A percentile compares a stretch with the other conserved stretches of the same genome.
Conservation (phyloP, 2,888 invertebrate genomes). For the Endomychus coccineus region DNA sequence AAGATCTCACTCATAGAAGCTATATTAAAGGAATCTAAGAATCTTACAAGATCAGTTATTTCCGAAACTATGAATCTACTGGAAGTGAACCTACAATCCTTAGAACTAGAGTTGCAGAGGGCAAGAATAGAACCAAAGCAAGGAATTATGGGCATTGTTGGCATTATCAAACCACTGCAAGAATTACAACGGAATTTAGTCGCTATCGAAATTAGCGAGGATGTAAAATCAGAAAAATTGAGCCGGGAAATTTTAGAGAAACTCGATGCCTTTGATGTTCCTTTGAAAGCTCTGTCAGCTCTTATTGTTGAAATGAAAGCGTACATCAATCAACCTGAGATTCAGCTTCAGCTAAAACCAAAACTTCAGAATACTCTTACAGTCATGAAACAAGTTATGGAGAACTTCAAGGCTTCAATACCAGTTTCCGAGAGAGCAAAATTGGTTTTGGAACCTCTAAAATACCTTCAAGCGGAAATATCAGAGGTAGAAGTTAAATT, state of each 20-base stretch:
- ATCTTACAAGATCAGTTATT: too few species aligned
- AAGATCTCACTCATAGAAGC: too few species aligned
- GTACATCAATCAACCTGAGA: neutral
- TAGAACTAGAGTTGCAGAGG: too few species aligned
- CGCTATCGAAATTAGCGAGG: slow-evolving; percentile 4
- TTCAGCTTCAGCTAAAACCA: neutral
- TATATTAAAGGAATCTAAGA: too few species aligned
- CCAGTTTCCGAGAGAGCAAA: neutral
- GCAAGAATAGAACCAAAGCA: neutral
- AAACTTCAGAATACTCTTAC: neutral
- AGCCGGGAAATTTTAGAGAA: slow-evolving; percentile 5
- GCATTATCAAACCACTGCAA: slow-evolving; percentile 2
- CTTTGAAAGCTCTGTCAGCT: slow-evolving; percentile 2
- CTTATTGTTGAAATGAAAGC: slow-evolving; percentile 6
- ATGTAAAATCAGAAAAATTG: neutral
- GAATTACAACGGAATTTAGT: slow-evolving; percentile 5
- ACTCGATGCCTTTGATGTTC: neutral
- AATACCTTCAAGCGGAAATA: slow-evolving; percentile 3
- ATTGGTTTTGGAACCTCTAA: neutral
- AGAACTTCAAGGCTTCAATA: neutral
- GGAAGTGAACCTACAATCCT: too few species aligned
- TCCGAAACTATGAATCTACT: too few species aligned
- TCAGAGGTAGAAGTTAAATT: neutral
- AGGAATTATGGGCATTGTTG: slow-evolving; percentile 2
- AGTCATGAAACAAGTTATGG: neutral